phyloP scores from a whole-genome alignment of 1,140 invertebrate species.

The Grapholita molesta region DNA sequence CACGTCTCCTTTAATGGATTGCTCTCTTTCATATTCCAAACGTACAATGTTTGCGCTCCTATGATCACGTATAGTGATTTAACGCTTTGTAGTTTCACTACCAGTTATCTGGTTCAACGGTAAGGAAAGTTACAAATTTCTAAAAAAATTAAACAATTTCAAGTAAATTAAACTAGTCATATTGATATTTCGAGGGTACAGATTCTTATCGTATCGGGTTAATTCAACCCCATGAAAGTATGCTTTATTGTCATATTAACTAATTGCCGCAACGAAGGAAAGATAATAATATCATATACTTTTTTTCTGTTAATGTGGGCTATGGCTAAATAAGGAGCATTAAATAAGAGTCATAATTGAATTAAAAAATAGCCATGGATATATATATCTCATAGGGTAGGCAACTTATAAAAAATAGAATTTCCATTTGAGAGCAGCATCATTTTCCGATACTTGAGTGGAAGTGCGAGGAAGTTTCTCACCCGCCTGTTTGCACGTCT shows the following conservation, averaged over 20 bases:
- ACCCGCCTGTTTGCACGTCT: conserved; percentile 67
- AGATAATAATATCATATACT: no score
- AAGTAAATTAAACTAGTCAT: no score
- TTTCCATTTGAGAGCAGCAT: conserved; percentile 48
- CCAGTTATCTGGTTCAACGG: background rate
- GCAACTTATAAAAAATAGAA: conserved; percentile 35
- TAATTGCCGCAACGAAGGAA: no score
- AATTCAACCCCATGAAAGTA: no score
- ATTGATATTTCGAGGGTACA: no score
- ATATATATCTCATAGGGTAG: no score
- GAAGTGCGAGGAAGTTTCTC: conserved; percentile 54
- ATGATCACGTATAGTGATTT: conserved; percentile 56
- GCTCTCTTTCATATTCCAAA: conserved; percentile 68
- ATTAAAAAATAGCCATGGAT: no score
- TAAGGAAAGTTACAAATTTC: background rate
- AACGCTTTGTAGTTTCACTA: conserved; percentile 39
- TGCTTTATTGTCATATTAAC: no score
- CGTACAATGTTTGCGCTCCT: conserved; percentile 57
- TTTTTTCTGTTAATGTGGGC: no score
- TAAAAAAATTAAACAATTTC: no score
- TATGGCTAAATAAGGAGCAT: no score
- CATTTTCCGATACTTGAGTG: conserved; percentile 58
- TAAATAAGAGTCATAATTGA: background rate
- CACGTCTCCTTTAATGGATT: conserved; percentile 70
- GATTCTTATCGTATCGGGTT: no score